Evolutionary conservation across 2,113 vertebrate species (phyloP).

Genomic region (Monopterus albus): DNA sequence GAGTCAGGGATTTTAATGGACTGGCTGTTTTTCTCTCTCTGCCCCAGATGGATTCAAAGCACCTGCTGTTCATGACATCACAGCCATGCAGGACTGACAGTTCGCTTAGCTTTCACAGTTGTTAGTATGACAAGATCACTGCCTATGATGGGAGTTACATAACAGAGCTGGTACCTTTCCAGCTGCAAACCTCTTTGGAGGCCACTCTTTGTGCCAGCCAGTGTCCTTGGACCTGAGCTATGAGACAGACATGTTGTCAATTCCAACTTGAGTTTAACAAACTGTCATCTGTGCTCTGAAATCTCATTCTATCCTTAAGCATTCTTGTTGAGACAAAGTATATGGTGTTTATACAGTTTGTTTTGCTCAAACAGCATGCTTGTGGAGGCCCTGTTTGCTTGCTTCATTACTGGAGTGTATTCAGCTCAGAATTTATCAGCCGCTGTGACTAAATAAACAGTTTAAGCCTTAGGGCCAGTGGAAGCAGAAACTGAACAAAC

Average conservation of each 20-base stretch:
- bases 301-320: not conserved
- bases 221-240: conserved; percentile 20
- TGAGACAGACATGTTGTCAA: conserved; percentile 2
- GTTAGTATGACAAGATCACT: conserved; percentile 32
- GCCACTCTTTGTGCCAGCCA: conserved; percentile 8
- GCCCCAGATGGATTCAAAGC: conserved; percentile 55
- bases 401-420: conserved; percentile 62
- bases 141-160: conserved; percentile 35
- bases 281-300: conserved; percentile 4
- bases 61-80: conserved; percentile 74
- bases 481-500: conserved; percentile 74
- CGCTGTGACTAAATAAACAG: conserved; percentile 71
- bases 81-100: conserved; percentile 45
- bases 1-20: conserved; percentile 79
- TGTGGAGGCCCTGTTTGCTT: conserved; percentile 49
- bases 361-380: conserved; percentile 43
- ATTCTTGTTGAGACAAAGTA: not conserved
- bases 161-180: conserved; percentile 51
- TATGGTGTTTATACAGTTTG: conserved; percentile 31
- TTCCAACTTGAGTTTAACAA: not conserved
- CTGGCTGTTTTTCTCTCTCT: not conserved
- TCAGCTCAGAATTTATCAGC: conserved; percentile 66
- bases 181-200: conserved; percentile 25
- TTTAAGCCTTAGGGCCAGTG: conserved; percentile 52
- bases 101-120: conserved; percentile 24